These are phyloP conservation scores for Elysia crispata DNA, from an alignment of 2,888 invertebrate genomes.

Conservation along the genomic window DNA sequence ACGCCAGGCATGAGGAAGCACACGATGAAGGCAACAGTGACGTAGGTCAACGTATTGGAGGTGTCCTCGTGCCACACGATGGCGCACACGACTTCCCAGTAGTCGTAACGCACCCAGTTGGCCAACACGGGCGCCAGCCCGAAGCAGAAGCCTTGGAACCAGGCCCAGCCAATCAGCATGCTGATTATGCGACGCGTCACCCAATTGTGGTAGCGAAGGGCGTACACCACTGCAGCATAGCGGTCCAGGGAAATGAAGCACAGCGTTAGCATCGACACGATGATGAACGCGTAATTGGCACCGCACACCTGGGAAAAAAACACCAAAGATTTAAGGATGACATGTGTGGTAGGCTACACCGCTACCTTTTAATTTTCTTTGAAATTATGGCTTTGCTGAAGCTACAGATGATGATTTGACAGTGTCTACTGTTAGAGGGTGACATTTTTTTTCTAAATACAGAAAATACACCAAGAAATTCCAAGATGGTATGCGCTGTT, in stretches of 20 bases:
- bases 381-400: no score
- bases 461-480: no score
- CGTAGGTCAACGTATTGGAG: conserved; percentile 64
- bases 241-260: conserved; percentile 75
- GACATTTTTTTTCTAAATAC: no score
- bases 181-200: conserved; percentile 58
- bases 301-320: conserved; percentile 63
- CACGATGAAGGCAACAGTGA: conserved; percentile 67
- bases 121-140: conserved; percentile 63
- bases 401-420: no score
- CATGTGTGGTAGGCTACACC: no score
- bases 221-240: conserved; percentile 69
- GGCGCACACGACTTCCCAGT: conserved; percentile 75
- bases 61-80: conserved; percentile 71
- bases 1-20: conserved; percentile 72
- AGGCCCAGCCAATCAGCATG: conserved; percentile 63
- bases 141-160: conserved; percentile 73
- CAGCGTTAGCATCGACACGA: conserved; percentile 75
- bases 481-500: no score
- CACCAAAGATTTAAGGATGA: no score
- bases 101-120: conserved; percentile 74
- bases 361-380: no score
- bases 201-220: conserved; percentile 63
- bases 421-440: no score
- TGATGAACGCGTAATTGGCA: conserved; percentile 75